A percentile compares a stretch with the other conserved stretches of the same genome.
These are phyloP conservation scores for Leucophenga montana DNA, from an alignment of 2,888 invertebrate genomes.

Conservation along the genomic window DNA sequence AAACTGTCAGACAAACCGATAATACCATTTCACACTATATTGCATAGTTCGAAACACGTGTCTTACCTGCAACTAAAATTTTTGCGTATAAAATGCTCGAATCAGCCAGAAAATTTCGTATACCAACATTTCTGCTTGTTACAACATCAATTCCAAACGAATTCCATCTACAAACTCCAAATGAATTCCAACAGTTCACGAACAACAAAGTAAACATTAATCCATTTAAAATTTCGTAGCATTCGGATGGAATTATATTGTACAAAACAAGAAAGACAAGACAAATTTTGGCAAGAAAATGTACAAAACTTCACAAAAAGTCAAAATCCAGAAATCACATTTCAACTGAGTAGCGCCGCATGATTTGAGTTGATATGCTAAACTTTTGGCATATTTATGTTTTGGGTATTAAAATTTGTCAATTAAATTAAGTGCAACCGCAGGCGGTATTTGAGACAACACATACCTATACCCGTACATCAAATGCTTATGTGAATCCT, in stretches of 20 bases:
- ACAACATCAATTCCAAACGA: slow-evolving; percentile 6
- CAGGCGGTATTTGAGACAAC: slow-evolving; percentile 61
- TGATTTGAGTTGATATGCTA: slow-evolving; percentile 10
- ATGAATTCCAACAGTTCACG: no score
- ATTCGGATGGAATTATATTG: slow-evolving; percentile 16
- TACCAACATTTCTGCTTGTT: not conserved
- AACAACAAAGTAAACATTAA: slow-evolving; percentile 65
- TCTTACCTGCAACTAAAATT: no score
- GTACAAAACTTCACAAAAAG: not conserved
- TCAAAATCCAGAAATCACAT: not conserved
- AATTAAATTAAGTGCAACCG: slow-evolving; percentile 74
- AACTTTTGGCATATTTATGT: slow-evolving; percentile 18
- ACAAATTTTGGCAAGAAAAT: not conserved
- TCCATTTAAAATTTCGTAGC: slow-evolving; percentile 57
- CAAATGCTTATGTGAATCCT: not conserved
- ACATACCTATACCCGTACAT: not conserved
- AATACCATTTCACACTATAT: no score
- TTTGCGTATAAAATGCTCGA: no score
- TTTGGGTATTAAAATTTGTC: slow-evolving; percentile 68
- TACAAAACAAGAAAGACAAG: not conserved
- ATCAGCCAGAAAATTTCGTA: no score
- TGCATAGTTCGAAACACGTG: no score
- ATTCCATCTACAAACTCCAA: slow-evolving; percentile 3
- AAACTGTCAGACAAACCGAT: no score
- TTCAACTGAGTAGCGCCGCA: not conserved